phyloP scores from a whole-genome alignment of 2,797 vertebrate genomes.

The Hippocampus kuda region DNA sequence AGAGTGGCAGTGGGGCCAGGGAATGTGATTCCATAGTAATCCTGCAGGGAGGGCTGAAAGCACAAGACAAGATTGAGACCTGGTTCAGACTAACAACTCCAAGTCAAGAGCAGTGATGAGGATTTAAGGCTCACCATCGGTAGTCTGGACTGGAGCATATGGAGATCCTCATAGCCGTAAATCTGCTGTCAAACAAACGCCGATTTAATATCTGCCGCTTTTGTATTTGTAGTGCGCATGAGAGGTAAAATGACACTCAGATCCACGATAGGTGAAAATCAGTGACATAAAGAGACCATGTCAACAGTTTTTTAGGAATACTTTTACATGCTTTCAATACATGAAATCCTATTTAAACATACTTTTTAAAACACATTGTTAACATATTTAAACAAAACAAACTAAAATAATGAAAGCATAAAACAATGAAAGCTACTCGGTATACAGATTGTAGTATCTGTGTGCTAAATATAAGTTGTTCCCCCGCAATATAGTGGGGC shows the following conservation, averaged over 20 bases:
- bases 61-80: neutral
- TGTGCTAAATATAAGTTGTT: too few relatives aligned
- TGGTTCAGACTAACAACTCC: neutral
- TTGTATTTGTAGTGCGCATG: neutral
- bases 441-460: too few relatives aligned
- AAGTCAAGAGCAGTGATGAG: neutral
- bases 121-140: conserved; percentile 74
- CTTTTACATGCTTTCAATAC: too few relatives aligned
- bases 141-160: conserved; percentile 89
- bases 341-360: too few relatives aligned
- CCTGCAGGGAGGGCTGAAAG: conserved; percentile 68
- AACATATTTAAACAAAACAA: neutral
- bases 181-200: conserved; percentile 70
- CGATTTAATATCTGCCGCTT: neutral
- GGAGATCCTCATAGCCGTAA: conserved; percentile 94
- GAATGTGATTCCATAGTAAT: conserved; percentile 98
- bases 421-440: too few relatives aligned
- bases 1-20: conserved; percentile 81
- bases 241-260: neutral
- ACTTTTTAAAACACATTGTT: too few relatives aligned
- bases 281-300: neutral
- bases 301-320: too few relatives aligned
- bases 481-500: too few relatives aligned
- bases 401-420: neutral
- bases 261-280: neutral